Base-by-base conservation (phyloP, 2,113 vertebrate genomes). In the Bubo bubo region DNA sequence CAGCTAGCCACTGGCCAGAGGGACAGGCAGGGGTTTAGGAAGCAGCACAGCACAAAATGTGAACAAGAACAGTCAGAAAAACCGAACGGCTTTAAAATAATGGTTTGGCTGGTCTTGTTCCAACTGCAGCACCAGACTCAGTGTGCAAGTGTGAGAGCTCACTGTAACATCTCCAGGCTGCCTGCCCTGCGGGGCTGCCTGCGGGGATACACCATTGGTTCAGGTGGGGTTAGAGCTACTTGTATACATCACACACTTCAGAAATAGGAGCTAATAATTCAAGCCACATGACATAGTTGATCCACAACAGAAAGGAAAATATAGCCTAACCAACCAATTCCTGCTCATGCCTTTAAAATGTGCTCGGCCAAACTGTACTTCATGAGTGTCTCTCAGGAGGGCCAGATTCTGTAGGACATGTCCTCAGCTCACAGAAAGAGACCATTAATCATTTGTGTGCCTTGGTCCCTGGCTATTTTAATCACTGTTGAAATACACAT, bases 391-490 rank as follows among this genome's bases (percentile, higher is more conserved):
- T 52, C 84, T 72, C 58, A 60, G 52, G 43, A 88, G 43, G 12
- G 43, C 56, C 67, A 41, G 87, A 72, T 47, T 64, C 94, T 92
- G n/a, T 26, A 90, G 90, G 88, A 72, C 53, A 3, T 58, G 87
- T 70, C 95, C 84, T 87, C 52, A 47, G 93, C 84, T 63, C 56
- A 45, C 76, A 94, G 93, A 92, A 76, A 56, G 55, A 64, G 75
- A 37, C 70, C 81, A 93, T 93, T 85, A 90, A 93, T 94, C 95
- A 87, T 39, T 30, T 68, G 23, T n/a, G 53, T 75, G 64, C 73
- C 74, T n/a, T 37, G 58, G 49, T 60, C 70, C 21, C 52, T 6
- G 62, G 77, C 87, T 95, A 93, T 96, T 97, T 96, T 97, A 90
- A 94, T 94, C 93, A 13, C 84, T 79, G 84, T 43, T 94, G 95